Percentiles rank a stretch among this genome's conserved stretches.
Evolutionary conservation across 2,113 vertebrate species (phyloP).

Genomic region (Sceloporus undulatus): DNA sequence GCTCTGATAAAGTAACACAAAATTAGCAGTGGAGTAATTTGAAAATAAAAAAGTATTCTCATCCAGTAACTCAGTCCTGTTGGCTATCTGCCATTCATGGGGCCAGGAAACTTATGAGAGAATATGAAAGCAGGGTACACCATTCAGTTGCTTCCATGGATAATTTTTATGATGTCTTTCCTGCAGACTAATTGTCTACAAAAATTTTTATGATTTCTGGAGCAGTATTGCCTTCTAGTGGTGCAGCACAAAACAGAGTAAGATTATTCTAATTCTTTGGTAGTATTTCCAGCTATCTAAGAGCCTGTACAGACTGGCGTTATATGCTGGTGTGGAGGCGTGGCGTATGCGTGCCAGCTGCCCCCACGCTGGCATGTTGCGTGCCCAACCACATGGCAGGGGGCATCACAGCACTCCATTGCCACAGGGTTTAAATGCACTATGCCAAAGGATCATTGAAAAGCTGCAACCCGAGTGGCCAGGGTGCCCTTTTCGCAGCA

Average conservation of each 20-base stretch:
- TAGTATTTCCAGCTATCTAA: not conserved
- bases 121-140: not conserved
- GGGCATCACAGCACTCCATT: no score
- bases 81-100: not conserved
- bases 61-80: not conserved
- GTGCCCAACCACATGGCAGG: no score
- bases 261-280: not conserved
- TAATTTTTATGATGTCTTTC: not conserved
- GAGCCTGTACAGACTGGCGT: no score
- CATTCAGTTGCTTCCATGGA: not conserved
- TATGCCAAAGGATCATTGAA: no score
- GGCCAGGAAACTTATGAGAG: not conserved
- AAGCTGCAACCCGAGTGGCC: no score
- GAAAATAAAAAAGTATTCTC: not conserved
- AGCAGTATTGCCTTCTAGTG: slow-evolving; percentile 13
- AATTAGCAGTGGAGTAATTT: no score
- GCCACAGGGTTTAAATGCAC: no score
- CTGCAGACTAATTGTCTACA: not conserved
- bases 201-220: slow-evolving; percentile 22
- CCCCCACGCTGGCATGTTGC: no score
- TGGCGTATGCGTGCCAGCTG: no score
- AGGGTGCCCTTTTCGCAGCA: no score
- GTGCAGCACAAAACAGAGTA: not conserved
- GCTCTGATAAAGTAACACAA: no score
- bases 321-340: no score